Percentiles rank a stretch among this genome's conserved stretches.
These are phyloP conservation scores for Malurus splendens DNA, from an alignment of 2,797 vertebrate species.

Conservation along the genomic window DNA sequence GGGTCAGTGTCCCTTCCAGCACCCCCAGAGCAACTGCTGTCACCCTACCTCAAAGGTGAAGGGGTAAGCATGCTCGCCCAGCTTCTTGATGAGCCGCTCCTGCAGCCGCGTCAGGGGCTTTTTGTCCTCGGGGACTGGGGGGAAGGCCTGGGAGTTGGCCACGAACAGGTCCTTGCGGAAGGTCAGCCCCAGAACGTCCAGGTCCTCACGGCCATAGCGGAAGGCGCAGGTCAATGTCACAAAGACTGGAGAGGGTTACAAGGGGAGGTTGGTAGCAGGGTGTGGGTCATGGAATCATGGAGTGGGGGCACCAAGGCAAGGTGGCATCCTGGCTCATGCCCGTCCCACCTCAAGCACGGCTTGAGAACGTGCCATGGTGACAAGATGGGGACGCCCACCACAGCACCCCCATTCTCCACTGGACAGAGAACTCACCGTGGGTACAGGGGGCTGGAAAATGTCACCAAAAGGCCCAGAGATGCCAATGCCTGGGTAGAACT, in stretches of 20 bases:
- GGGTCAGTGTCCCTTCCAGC: not conserved
- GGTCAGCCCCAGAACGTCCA: slow-evolving; percentile 91
- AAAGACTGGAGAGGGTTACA: slow-evolving; percentile 75
- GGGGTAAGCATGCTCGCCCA: slow-evolving; percentile 90
- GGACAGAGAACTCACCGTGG: accelerated
- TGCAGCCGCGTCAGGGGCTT: slow-evolving; percentile 87
- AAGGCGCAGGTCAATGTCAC: slow-evolving; percentile 95
- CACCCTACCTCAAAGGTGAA: slow-evolving; percentile 85
- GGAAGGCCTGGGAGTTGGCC: slow-evolving; percentile 88
- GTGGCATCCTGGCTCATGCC: not conserved
- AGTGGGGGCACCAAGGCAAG: accelerated
- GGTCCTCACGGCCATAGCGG: slow-evolving; percentile 91
- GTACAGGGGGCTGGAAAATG: not conserved
- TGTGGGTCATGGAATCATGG: not conserved
- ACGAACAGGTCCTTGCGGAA: slow-evolving; percentile 93
- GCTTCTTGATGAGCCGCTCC: slow-evolving; percentile 91
- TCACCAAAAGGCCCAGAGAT: not conserved
- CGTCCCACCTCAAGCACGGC: not conserved
- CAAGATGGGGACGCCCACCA: not conserved
- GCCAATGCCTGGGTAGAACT: not conserved
- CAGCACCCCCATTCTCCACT: not conserved
- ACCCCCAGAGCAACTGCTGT: accelerated
- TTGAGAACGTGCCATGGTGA: not conserved
- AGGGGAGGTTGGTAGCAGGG: not conserved
- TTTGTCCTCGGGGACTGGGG: slow-evolving; percentile 81